phyloP scores from a whole-genome alignment of 2,113 vertebrate species.

The Scomber scombrus region DNA sequence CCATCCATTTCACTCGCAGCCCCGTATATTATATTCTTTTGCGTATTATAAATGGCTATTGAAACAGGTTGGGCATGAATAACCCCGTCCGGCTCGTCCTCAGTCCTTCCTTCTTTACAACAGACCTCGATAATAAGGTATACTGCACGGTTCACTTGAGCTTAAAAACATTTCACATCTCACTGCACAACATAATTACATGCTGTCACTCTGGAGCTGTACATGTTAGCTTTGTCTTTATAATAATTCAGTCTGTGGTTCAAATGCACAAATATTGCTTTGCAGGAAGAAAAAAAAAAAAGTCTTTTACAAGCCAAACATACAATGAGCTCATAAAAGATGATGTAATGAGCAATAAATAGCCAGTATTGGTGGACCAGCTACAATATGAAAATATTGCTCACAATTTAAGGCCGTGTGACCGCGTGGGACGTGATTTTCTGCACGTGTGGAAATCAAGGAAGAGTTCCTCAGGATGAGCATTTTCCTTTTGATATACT shows the following conservation, averaged over 20 bases:
- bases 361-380: not conserved
- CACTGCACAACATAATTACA: not conserved
- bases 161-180: constrained; percentile 18
- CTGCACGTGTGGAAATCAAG: not conserved
- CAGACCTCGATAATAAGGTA: constrained; percentile 11
- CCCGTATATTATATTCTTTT: constrained; percentile 28
- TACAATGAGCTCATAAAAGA: constrained; percentile 46
- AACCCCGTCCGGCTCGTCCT: constrained; percentile 45
- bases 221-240: not conserved
- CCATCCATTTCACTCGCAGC: constrained; percentile 33
- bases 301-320: constrained; percentile 20
- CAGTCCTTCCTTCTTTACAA: constrained; percentile 11
- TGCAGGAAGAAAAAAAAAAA: not conserved
- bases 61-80: constrained; percentile 28
- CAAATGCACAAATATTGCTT: not conserved
- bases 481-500: not conserved
- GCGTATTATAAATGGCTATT: constrained; percentile 33
- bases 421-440: not conserved
- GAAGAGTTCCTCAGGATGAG: not conserved
- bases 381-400: too few species aligned
- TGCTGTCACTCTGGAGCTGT: too few species aligned
- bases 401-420: too few species aligned
- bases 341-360: not conserved
- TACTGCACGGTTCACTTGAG: not conserved
- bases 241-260: not conserved